Percentiles rank a stretch among this genome's conserved stretches.
Evolutionary conservation across 2,797 vertebrate genomes (phyloP).

Genomic region (Melanotaenia parkinsoni): DNA sequence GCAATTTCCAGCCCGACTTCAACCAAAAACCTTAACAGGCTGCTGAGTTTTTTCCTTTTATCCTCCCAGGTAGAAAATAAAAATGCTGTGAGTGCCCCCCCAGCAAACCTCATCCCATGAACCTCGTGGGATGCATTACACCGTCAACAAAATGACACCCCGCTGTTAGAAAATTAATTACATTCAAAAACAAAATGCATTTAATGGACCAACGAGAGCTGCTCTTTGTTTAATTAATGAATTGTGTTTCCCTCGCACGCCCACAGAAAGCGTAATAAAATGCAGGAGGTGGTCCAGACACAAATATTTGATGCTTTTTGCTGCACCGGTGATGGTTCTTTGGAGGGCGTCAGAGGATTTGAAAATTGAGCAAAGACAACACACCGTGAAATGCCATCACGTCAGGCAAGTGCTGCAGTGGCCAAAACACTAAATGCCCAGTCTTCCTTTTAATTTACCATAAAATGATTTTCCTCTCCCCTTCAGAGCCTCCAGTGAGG

Average conservation of each 20-base stretch:
- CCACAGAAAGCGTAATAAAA: slow-evolving; percentile 34
- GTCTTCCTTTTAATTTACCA: slow-evolving; percentile 67
- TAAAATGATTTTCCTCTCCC: slow-evolving; percentile 73
- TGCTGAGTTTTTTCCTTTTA: background rate
- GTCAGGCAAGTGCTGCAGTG: slow-evolving; percentile 30
- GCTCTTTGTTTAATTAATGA: slow-evolving; percentile 59
- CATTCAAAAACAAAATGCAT: slow-evolving; percentile 49
- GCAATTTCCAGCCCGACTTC: slow-evolving; percentile 12
- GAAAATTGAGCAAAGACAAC: slow-evolving; percentile 66
- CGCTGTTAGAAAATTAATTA: slow-evolving; percentile 69
- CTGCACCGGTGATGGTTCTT: slow-evolving; percentile 40
- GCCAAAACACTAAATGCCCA: slow-evolving; percentile 46
- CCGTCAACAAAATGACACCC: slow-evolving; percentile 53
- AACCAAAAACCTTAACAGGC: background rate
- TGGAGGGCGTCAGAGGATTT: slow-evolving; percentile 34
- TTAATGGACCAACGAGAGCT: slow-evolving; percentile 27
- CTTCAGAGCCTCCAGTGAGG: slow-evolving; percentile 42
- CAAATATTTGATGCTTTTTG: slow-evolving; percentile 37
- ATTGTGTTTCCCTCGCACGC: slow-evolving; percentile 51
- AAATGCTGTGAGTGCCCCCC: background rate
- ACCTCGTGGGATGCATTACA: slow-evolving; percentile 55
- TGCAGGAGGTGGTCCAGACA: slow-evolving; percentile 4
- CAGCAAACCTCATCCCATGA: background rate
- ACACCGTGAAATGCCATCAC: slow-evolving; percentile 67
- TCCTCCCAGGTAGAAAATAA: background rate